Evolutionary conservation across 2,797 vertebrate species (phyloP).

Genomic region (Psittacula derbiana): DNA sequence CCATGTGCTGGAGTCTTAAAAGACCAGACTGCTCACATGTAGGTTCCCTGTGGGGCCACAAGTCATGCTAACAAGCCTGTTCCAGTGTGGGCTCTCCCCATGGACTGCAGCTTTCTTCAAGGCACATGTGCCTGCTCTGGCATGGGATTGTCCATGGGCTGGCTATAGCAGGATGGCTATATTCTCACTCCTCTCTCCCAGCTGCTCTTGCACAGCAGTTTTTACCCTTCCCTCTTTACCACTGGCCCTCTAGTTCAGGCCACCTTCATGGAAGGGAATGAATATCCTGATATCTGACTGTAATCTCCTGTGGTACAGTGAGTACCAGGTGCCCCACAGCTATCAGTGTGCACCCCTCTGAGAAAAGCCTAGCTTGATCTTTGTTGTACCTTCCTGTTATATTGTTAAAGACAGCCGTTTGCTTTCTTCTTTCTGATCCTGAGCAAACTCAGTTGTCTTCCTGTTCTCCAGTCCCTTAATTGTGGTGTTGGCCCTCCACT

Average conservation of each 20-base stretch:
- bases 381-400: not conserved
- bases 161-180: not conserved
- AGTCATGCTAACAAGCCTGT: not conserved
- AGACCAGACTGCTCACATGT: not conserved
- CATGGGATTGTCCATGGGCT: not conserved
- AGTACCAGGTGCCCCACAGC: not conserved
- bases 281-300: not conserved
- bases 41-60: too few species aligned
- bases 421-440: not conserved
- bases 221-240: not conserved
- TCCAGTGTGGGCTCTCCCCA: not conserved
- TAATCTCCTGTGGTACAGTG: not conserved
- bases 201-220: not conserved
- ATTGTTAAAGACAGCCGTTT: fast-evolving
- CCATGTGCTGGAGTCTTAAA: not conserved
- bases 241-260: not conserved
- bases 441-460: not conserved
- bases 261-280: not conserved
- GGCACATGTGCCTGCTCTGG: too few species aligned
- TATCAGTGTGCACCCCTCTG: not conserved
- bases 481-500: not conserved
- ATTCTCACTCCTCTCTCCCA: not conserved
- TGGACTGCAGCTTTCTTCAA: not conserved
- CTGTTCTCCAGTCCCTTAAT: not conserved
- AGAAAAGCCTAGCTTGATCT: not conserved